Conservation (phyloP, 1,140 invertebrate species). For the Lineus longissimus region DNA sequence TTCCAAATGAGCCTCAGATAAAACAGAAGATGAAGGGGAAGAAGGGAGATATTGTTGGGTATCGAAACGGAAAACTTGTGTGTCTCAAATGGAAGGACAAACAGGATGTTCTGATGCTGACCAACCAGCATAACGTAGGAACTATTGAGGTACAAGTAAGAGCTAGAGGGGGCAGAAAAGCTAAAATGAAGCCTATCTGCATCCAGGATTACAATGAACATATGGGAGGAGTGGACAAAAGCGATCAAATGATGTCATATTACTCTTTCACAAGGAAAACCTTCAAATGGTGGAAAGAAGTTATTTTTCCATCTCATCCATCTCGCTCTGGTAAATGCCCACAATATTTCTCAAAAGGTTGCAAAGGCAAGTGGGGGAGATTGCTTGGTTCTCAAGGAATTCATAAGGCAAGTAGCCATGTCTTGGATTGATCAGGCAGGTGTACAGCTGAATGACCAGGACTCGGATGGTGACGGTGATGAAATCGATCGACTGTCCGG, state of each 20-base stretch:
- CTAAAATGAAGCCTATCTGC: background rate
- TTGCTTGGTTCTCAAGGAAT: background rate
- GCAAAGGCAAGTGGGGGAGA: background rate
- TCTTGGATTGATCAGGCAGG: too few species aligned
- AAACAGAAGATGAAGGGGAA: too few species aligned
- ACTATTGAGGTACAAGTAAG: background rate
- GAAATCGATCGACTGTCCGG: too few species aligned
- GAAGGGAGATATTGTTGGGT: background rate
- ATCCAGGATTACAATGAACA: background rate
- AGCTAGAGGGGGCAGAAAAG: background rate
- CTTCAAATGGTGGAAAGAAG: constrained; percentile 4
- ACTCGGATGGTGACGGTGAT: too few species aligned
- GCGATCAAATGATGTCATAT: background rate
- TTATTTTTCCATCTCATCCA: constrained; percentile 1
- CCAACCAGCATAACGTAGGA: background rate
- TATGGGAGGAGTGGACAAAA: background rate
- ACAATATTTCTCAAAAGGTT: background rate
- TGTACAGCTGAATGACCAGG: too few species aligned
- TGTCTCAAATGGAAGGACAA: background rate
- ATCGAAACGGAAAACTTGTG: background rate
- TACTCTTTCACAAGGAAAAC: background rate
- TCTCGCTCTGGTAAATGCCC: background rate
- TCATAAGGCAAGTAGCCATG: too few species aligned
- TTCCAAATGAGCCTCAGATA: background rate
- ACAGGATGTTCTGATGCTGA: background rate